Base-by-base conservation (phyloP, 2,113 vertebrate genomes). In the Cyprinodon brontotheroides region DNA sequence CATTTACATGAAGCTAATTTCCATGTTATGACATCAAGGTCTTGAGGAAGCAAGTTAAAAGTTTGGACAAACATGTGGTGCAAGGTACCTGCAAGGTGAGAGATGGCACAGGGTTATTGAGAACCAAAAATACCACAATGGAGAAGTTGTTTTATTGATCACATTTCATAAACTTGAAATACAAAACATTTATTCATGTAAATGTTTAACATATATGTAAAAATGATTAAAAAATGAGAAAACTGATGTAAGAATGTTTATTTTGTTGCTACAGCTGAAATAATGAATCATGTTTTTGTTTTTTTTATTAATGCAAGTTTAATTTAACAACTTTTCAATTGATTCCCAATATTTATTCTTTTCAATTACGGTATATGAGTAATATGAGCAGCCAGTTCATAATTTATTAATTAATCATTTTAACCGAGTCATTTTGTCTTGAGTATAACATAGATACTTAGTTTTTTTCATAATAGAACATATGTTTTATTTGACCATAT, bases 1-100 rank as follows among this genome's bases (percentile, higher is more conserved):
- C 80, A 85, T 78, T 85, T 77, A 20, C 70, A 75, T 83, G 89
- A 59, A 47, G 22, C 17, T n/a, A 37, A 77, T 89, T 84, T 79
- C 81, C 84, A 89, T 82, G 71, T 81, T 76, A 80, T 80, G 76
- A 81, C 70, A 81, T 71, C 70, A 79, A 63, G 11, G 68, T 66
- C 68, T 84, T 50, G 61, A 89, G 78, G 67, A 81, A 85, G 72
- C 41, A 79, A 66, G 70, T 72, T 66, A 64, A 7, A 50, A 74
- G 64, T 78, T 53, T 68, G 43, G 59, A 74, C n/a, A 45, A 81
- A 79, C 79, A 88, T 71, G 74, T 47, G 75, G 83, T 29, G 81
- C 37, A 64, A 74, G 80, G 65, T 48, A 82, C 80, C 82, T 87
- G 77, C 40, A 61, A 57, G 78, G 80, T 47, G 81, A 71, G 62